phyloP scores from a whole-genome alignment of 2,888 invertebrate species.

The Chydorus sphaericus region DNA sequence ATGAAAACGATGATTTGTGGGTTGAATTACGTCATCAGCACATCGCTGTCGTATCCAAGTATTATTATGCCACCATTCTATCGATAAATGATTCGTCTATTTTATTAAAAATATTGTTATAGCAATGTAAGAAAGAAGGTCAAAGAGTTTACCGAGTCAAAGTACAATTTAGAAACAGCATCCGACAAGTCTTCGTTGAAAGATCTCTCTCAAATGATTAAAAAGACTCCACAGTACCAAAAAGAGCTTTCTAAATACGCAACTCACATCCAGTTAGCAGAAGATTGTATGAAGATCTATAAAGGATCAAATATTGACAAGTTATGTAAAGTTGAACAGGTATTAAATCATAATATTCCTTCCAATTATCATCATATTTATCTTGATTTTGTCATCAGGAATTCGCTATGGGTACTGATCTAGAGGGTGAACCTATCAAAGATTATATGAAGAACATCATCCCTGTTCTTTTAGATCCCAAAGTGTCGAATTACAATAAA shows the following conservation, averaged over 20 bases:
- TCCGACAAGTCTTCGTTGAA: constrained; percentile 92
- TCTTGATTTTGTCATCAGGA: constrained; percentile 42
- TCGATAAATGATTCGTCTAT: neutral
- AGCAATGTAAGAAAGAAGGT: constrained; percentile 91
- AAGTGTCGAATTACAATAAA: constrained; percentile 46
- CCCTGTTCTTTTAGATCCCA: constrained; percentile 85
- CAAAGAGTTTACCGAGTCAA: constrained; percentile 92
- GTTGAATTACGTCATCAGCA: constrained; percentile 94
- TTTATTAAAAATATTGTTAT: constrained; percentile 13
- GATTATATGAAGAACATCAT: constrained; percentile 99
- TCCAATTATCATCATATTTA: neutral
- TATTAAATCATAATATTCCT: constrained; percentile 25
- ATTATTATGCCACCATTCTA: constrained; percentile 18
- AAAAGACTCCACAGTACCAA: constrained; percentile 99
- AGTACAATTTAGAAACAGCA: constrained; percentile 73
- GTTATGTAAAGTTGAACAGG: constrained; percentile 89
- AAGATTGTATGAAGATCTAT: constrained; percentile 98
- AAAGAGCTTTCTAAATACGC: constrained; percentile 98
- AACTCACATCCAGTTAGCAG: constrained; percentile 93
- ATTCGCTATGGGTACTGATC: constrained; percentile 96
- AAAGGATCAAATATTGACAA: constrained; percentile 89
- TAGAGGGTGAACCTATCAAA: constrained; percentile 96
- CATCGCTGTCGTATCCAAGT: constrained; percentile 94
- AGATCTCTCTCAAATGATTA: constrained; percentile 97
- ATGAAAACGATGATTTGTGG: constrained; percentile 99